These are phyloP conservation scores for Mystacornis crossleyi DNA, from an alignment of 2,113 vertebrate species.

Conservation along the genomic window DNA sequence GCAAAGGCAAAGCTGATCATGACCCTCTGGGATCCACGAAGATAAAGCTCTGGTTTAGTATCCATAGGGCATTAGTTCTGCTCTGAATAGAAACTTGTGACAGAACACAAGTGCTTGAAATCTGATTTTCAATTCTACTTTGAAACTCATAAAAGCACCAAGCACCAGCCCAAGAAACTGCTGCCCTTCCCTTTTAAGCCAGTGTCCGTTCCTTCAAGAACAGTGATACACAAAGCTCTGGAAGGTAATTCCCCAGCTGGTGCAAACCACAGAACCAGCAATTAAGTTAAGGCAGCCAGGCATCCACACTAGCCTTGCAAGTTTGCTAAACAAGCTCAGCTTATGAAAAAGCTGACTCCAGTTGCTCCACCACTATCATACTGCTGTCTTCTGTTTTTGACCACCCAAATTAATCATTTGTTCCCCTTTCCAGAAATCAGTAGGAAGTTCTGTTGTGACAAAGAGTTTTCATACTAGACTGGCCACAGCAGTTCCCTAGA, in stretches of 20 bases:
- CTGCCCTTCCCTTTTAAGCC: not conserved
- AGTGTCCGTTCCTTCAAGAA: not conserved
- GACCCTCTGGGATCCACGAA: not conserved
- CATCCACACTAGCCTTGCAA: not conserved
- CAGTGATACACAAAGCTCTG: not conserved
- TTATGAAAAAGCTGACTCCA: not conserved
- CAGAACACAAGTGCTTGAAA: not conserved
- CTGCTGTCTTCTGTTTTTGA: not conserved
- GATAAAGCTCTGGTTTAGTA: not conserved
- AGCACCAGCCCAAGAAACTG: not conserved
- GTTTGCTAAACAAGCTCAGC: not conserved
- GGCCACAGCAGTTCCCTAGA: not conserved
- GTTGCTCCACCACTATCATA: not conserved
- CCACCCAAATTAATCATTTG: not conserved
- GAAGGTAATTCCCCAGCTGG: not conserved
- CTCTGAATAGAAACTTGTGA: not conserved
- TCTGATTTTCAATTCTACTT: slow-evolving; percentile 45
- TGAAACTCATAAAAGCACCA: slow-evolving; percentile 9
- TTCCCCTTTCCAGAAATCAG: slow-evolving; percentile 2
- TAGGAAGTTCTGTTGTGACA: not conserved
- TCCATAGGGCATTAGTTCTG: not conserved
- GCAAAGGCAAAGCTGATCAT: not conserved
- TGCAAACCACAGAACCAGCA: not conserved
- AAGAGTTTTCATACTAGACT: not conserved
- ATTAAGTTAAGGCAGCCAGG: not conserved